These are phyloP conservation scores for Cryptocephalus primarius DNA, from an alignment of 2,888 invertebrate species.

Conservation along the genomic window DNA sequence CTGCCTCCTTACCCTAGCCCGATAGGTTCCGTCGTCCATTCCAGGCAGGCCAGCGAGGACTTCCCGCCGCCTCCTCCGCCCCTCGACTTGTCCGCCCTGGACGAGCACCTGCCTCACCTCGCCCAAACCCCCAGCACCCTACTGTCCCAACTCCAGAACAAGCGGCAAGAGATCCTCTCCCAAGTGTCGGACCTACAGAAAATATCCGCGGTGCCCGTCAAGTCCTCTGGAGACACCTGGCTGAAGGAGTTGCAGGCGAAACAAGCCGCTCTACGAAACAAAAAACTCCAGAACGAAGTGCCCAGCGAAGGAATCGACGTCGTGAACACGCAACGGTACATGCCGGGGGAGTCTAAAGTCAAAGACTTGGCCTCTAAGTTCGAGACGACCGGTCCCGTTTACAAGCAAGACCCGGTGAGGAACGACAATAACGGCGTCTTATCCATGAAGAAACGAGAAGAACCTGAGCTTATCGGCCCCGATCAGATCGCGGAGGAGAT, in stretches of 20 bases:
- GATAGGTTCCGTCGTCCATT: slow-evolving; percentile 65
- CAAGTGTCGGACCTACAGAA: slow-evolving; percentile 34
- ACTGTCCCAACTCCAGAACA: slow-evolving; percentile 52
- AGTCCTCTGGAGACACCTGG: slow-evolving; percentile 51
- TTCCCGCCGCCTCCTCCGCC: slow-evolving; percentile 84
- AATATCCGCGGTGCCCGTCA: slow-evolving; percentile 15
- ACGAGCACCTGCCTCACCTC: slow-evolving; percentile 39
- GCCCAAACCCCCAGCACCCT: slow-evolving; percentile 35
- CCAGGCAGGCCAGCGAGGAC: slow-evolving; percentile 78
- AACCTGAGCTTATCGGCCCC: slow-evolving; percentile 30
- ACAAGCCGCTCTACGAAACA: slow-evolving; percentile 52
- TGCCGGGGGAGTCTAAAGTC: slow-evolving; percentile 38
- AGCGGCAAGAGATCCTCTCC: slow-evolving; percentile 49
- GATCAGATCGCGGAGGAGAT: slow-evolving; percentile 46
- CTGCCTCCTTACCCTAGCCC: slow-evolving; percentile 76
- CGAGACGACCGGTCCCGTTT: slow-evolving; percentile 41
- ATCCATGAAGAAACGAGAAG: slow-evolving; percentile 26
- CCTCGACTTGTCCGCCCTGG: slow-evolving; percentile 54
- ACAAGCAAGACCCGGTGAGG: slow-evolving; percentile 9
- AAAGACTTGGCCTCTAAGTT: slow-evolving; percentile 75
- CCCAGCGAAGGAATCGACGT: slow-evolving; percentile 21
- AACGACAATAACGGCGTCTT: slow-evolving; percentile 15
- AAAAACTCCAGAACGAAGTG: slow-evolving; percentile 38
- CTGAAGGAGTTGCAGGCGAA: slow-evolving; percentile 70
- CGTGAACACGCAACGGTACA: slow-evolving; percentile 20